Evolutionary conservation across 2,888 invertebrate species (phyloP).

Genomic region (Agrochola lychnidis): DNA sequence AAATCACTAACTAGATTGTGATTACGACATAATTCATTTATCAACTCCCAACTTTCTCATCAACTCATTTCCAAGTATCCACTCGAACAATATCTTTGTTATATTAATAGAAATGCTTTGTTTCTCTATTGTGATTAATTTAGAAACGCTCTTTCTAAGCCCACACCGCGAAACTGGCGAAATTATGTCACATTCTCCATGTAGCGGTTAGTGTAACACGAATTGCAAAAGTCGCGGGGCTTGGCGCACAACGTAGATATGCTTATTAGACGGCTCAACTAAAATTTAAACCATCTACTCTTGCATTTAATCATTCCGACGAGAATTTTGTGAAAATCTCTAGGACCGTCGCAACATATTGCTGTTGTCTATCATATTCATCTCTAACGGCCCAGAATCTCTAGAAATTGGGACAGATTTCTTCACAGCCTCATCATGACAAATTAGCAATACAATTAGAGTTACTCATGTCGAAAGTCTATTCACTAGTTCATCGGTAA

Average conservation of each 20-base stretch:
- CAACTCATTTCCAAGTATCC: conserved; percentile 20
- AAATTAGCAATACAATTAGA: conserved; percentile 34
- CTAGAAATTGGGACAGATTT: conserved; percentile 32
- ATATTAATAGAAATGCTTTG: conserved; percentile 28
- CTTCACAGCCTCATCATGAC: conserved; percentile 8
- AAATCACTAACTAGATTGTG: conserved; percentile 1
- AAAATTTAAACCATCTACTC: conserved; percentile 14
- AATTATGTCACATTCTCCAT: conserved; percentile 82
- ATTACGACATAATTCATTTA: neutral
- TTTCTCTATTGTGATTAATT: conserved; percentile 37
- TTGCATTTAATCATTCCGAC: neutral
- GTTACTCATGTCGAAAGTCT: conserved; percentile 18
- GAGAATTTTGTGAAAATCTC: neutral
- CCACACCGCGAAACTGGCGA: conserved; percentile 72
- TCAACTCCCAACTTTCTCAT: conserved; percentile 28
- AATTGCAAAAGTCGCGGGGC: conserved; percentile 79
- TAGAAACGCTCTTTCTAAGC: conserved; percentile 70
- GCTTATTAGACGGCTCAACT: conserved; percentile 67
- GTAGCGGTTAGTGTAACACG: conserved; percentile 78
- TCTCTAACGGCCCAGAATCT: conserved; percentile 5
- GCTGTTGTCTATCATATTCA: conserved; percentile 9
- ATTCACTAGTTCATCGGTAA: conserved; percentile 30
- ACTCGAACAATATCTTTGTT: conserved; percentile 19
- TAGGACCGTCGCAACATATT: neutral
- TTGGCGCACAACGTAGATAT: conserved; percentile 66